Evolutionary conservation across 2,113 vertebrate genomes (phyloP).

Genomic region (Pangasianodon hypophthalmus): DNA sequence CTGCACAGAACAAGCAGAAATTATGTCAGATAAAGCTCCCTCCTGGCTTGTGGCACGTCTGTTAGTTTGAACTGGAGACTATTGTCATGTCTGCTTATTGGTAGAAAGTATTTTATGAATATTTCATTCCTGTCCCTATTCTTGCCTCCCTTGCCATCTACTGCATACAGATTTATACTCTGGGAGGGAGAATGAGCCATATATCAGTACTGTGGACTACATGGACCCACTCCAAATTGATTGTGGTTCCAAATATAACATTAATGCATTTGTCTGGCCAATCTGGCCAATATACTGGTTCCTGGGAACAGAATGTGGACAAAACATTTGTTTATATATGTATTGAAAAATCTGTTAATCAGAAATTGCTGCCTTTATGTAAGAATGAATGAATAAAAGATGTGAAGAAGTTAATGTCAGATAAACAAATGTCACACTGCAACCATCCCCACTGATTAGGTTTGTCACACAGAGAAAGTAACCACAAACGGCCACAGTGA

Average conservation of each 20-base stretch:
- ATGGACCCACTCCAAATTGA: background rate
- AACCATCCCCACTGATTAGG: background rate
- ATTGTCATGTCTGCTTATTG: conserved; percentile 68
- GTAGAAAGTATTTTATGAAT: conserved; percentile 69
- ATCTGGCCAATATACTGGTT: background rate
- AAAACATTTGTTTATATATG: background rate
- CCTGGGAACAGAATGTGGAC: background rate
- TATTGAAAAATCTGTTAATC: background rate
- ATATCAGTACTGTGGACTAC: conserved; percentile 5
- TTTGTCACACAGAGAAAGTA: background rate
- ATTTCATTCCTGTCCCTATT: conserved; percentile 64
- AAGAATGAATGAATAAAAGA: background rate
- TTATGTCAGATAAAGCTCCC: conserved; percentile 63
- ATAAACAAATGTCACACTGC: conserved; percentile 5
- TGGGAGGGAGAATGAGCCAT: background rate
- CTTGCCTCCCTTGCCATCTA: conserved; percentile 32
- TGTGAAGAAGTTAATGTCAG: background rate
- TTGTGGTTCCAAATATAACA: background rate
- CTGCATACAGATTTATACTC: conserved; percentile 64
- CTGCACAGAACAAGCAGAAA: conserved; percentile 63
- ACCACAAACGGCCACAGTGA: conserved; percentile 1
- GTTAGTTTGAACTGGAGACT: conserved; percentile 66
- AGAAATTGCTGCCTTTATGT: background rate
- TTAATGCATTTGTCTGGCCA: background rate
- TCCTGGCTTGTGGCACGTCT: conserved; percentile 59